Percentiles rank a stretch among this genome's conserved stretches.
phyloP scores from a whole-genome alignment of 2,113 vertebrate genomes.

The Danionella cerebrum region DNA sequence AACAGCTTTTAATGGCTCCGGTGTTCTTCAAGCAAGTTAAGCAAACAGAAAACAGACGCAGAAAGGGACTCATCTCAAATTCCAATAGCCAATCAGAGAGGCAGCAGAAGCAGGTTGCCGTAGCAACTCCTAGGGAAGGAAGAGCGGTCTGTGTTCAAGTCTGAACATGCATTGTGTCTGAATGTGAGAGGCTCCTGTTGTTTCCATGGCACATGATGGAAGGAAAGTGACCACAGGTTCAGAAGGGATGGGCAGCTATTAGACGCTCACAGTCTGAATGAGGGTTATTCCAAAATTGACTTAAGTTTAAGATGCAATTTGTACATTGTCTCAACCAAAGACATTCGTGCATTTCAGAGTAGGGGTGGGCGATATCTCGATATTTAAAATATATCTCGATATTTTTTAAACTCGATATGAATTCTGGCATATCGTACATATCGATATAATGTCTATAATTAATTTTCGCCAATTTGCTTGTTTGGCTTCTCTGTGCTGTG shows the following conservation, averaged over 20 bases:
- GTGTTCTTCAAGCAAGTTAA: neutral
- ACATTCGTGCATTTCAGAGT: too few relatives aligned
- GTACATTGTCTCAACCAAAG: slow-evolving; percentile 47
- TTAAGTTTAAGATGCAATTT: too few relatives aligned
- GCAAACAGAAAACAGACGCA: neutral
- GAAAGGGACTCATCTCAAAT: slow-evolving; percentile 11
- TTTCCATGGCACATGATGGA: slow-evolving; percentile 57
- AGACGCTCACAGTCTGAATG: too few relatives aligned
- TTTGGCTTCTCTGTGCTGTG: too few relatives aligned
- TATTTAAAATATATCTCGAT: too few relatives aligned
- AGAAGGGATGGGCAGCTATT: slow-evolving; percentile 54
- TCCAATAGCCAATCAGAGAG: slow-evolving; percentile 48
- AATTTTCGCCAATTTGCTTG: too few relatives aligned
- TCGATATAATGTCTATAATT: too few relatives aligned
- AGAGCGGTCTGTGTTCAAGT: slow-evolving; percentile 48
- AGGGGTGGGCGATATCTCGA: too few relatives aligned
- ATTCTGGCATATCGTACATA: too few relatives aligned
- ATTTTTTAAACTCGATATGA: too few relatives aligned
- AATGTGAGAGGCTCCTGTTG: slow-evolving; percentile 39
- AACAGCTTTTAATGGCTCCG: neutral
- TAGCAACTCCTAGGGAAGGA: slow-evolving; percentile 42
- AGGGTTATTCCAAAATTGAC: too few relatives aligned
- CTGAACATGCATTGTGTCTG: slow-evolving; percentile 48
- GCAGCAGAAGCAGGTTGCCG: slow-evolving; percentile 50
- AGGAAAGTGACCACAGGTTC: slow-evolving; percentile 1